These are phyloP conservation scores for Athene cunicularia DNA, from an alignment of 2,113 vertebrate species.

Conservation along the genomic window DNA sequence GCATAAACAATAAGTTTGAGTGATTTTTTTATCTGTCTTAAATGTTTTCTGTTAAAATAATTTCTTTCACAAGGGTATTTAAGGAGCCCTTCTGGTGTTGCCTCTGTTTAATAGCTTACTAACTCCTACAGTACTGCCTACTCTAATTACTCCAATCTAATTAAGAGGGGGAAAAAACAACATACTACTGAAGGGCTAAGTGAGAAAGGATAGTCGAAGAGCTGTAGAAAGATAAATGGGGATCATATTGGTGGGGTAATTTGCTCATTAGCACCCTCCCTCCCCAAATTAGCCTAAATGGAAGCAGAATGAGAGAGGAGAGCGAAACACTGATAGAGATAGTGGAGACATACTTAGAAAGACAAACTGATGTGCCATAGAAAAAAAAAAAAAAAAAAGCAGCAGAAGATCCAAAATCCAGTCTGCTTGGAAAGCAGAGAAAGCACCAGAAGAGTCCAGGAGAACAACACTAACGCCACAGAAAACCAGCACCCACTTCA, in stretches of 20 bases:
- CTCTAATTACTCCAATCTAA: constrained; percentile 50
- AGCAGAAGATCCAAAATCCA: neutral
- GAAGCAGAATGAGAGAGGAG: neutral
- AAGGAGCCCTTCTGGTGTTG: constrained; percentile 32
- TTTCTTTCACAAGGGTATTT: neutral
- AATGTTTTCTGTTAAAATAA: neutral
- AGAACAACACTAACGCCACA: constrained; percentile 38
- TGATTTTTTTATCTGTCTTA: neutral
- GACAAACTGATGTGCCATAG: constrained; percentile 29
- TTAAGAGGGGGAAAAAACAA: neutral
- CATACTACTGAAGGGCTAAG: neutral
- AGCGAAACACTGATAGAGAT: constrained; percentile 28
- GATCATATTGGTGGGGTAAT: neutral
- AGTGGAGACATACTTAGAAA: constrained; percentile 1
- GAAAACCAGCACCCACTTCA: constrained; percentile 17
- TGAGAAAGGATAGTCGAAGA: neutral
- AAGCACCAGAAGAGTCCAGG: constrained; percentile 35
- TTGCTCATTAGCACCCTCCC: neutral
- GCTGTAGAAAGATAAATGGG: constrained; percentile 10
- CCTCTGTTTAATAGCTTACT: constrained; percentile 33
- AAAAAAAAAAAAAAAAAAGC: neutral
- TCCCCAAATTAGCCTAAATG: neutral
- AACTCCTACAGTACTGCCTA: constrained; percentile 33
- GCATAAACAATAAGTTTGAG: neutral
- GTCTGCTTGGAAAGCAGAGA: constrained; percentile 31